phyloP scores from a whole-genome alignment of 1,140 invertebrate species.

The Diorhabda sublineata region DNA sequence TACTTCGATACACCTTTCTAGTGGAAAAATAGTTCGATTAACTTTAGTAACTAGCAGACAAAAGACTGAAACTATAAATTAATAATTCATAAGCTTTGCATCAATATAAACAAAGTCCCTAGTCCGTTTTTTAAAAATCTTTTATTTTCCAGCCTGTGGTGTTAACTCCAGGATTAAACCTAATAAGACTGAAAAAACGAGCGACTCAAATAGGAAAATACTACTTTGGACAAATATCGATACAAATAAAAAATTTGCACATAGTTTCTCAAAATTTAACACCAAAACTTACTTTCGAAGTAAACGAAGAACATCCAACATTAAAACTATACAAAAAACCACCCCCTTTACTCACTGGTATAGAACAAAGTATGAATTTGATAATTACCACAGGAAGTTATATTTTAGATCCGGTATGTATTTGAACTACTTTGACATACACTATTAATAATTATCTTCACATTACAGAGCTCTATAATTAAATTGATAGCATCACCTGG shows the following conservation, averaged over 20 bases:
- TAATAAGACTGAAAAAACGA: constrained; percentile 59
- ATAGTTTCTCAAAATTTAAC: constrained; percentile 50
- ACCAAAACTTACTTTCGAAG: constrained; percentile 52
- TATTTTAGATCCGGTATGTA: constrained; percentile 39
- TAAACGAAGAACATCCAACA: constrained; percentile 54
- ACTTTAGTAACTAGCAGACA: too few relatives aligned
- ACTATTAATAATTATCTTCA: constrained; percentile 5
- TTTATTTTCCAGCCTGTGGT: constrained; percentile 44
- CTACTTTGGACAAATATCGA: constrained; percentile 57
- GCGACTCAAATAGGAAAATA: constrained; percentile 57
- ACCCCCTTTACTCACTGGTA: constrained; percentile 59
- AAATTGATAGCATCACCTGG: constrained; percentile 57
- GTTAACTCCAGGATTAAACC: constrained; percentile 69
- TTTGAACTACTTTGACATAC: not conserved
- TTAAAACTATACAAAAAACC: constrained; percentile 51
- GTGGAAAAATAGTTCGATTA: too few relatives aligned
- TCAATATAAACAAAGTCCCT: too few relatives aligned
- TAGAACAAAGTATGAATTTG: constrained; percentile 65
- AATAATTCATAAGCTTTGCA: too few relatives aligned
- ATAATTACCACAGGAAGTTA: constrained; percentile 65
- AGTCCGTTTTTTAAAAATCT: not conserved
- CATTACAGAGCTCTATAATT: constrained; percentile 50
- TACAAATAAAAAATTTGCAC: constrained; percentile 55
- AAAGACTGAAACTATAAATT: too few relatives aligned
- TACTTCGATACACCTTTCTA: too few relatives aligned